These are phyloP conservation scores for Lepidurus couesii DNA, from an alignment of 1,140 invertebrate genomes.

Conservation along the genomic window DNA sequence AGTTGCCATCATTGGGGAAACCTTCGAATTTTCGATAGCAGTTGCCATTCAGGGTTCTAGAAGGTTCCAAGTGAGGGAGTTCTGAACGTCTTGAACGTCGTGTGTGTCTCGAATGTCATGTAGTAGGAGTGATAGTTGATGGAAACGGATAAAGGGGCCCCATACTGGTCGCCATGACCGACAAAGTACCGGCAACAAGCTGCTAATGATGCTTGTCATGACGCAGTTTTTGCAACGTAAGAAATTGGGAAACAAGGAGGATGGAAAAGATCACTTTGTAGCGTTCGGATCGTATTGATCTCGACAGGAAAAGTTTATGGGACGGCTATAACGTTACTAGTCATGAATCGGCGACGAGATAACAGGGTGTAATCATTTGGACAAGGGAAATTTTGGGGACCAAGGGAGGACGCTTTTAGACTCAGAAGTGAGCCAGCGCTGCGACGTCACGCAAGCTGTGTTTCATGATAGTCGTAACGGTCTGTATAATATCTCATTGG, in stretches of 20 bases:
- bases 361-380: not conserved
- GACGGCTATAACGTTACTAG: not conserved
- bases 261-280: not conserved
- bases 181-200: not conserved
- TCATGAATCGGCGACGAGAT: not conserved
- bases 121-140: not conserved
- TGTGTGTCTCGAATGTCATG: not conserved
- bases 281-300: not conserved
- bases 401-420: not conserved
- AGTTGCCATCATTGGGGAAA: too few relatives aligned
- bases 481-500: slow-evolving; percentile 1
- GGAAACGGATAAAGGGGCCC: not conserved
- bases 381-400: not conserved
- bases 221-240: not conserved
- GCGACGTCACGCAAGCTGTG: not conserved
- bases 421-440: not conserved
- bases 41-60: too few relatives aligned
- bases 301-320: not conserved
- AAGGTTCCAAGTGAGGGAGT: not conserved
- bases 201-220: slow-evolving; percentile 3
- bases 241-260: not conserved
- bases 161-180: not conserved
- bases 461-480: not conserved
- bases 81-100: not conserved
- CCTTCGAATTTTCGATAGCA: too few relatives aligned